phyloP scores from a whole-genome alignment of 2,888 invertebrate species.

The Matsumyia berberina region DNA sequence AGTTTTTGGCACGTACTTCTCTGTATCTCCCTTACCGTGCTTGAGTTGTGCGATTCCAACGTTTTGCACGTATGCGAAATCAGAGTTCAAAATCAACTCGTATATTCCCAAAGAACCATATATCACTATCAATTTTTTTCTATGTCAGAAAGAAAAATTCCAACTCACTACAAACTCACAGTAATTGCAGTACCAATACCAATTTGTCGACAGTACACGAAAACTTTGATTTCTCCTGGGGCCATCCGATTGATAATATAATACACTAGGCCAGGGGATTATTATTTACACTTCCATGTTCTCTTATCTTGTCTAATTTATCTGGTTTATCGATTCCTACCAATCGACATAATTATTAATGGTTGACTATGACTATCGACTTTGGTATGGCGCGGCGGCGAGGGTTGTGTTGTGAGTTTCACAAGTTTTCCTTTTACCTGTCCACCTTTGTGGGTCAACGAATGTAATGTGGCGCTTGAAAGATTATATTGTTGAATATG shows the following conservation, averaged over 20 bases:
- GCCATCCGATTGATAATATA: slow-evolving; percentile 19
- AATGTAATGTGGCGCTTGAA: slow-evolving; percentile 6
- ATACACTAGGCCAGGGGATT: slow-evolving; percentile 24
- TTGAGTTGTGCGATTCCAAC: too few relatives aligned
- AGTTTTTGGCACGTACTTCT: too few relatives aligned
- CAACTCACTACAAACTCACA: neutral
- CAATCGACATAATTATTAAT: slow-evolving; percentile 57
- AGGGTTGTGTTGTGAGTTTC: neutral
- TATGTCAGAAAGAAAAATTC: slow-evolving; percentile 29
- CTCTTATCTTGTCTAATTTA: slow-evolving; percentile 61
- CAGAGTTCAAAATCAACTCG: neutral
- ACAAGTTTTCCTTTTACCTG: neutral
- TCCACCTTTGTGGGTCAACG: slow-evolving; percentile 1
- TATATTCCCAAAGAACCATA: slow-evolving; percentile 15
- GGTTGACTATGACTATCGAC: slow-evolving; percentile 34
- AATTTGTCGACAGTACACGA: slow-evolving; percentile 3
- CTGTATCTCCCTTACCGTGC: too few relatives aligned
- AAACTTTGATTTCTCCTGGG: slow-evolving; percentile 18
- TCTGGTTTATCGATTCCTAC: slow-evolving; percentile 60
- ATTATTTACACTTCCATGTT: slow-evolving; percentile 60
- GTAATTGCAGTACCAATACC: slow-evolving; percentile 19
- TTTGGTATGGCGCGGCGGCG: neutral
- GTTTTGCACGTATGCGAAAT: too few relatives aligned
- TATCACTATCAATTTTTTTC: slow-evolving; percentile 36
- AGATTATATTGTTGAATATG: neutral